Evolutionary conservation across 35 echinoderm and acorn worm species (phyloP).

Genomic region (Nesometra sesokonis): DNA sequence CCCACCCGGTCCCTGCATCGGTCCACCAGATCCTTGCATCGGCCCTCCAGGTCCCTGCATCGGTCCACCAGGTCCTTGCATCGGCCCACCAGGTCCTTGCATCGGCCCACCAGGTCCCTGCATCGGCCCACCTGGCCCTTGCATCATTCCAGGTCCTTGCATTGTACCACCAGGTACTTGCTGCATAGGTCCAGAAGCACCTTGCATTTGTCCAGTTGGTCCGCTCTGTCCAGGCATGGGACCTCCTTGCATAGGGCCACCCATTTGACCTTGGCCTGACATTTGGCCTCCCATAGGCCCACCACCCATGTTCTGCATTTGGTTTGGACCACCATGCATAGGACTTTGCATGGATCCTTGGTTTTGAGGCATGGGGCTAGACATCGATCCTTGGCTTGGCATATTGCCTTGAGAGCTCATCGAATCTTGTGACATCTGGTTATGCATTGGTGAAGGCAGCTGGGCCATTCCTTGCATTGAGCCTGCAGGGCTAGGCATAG

Average conservation of each 20-base stretch:
- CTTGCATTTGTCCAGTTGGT: neutral
- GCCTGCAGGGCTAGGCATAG: constrained; percentile 37
- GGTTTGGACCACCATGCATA: neutral
- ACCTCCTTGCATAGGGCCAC: neutral
- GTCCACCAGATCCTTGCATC: neutral
- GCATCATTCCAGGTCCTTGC: constrained; percentile 11
- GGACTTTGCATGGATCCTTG: constrained; percentile 29
- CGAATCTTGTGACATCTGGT: constrained; percentile 20
- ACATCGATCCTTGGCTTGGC: constrained; percentile 43
- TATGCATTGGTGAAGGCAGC: constrained; percentile 15
- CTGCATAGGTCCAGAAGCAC: neutral
- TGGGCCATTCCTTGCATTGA: constrained; percentile 27
- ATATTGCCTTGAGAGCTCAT: constrained; percentile 27
- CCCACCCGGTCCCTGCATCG: neutral
- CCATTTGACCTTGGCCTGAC: neutral
- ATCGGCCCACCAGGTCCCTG: neutral
- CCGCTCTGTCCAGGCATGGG: neutral
- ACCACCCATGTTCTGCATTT: neutral
- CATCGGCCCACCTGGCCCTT: neutral
- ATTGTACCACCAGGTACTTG: neutral
- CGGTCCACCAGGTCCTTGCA: neutral
- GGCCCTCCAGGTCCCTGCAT: neutral
- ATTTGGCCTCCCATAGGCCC: neutral
- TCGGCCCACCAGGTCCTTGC: neutral
- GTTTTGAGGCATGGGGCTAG: too few relatives aligned